A percentile compares a stretch with the other conserved stretches of the same genome.
These are phyloP conservation scores for Sebastolobus altivelis DNA, from an alignment of 2,797 vertebrate species.

Conservation along the genomic window DNA sequence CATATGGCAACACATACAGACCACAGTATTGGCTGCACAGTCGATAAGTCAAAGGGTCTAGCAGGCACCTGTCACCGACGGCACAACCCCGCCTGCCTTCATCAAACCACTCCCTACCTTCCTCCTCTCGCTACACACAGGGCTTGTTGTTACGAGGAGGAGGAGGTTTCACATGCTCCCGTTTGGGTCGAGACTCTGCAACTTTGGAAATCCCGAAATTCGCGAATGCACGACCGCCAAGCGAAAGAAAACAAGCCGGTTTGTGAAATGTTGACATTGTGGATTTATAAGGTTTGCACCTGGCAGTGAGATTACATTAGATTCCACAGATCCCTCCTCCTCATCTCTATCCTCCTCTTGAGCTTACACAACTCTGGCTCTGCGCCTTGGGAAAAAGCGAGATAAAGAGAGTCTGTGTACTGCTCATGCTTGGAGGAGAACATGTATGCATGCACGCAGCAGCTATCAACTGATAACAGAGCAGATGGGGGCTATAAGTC, in stretches of 20 bases:
- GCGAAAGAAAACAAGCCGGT: not conserved
- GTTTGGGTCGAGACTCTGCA: not conserved
- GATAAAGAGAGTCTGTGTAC: conserved; percentile 69
- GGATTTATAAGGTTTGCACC: conserved; percentile 26
- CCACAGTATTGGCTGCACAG: conserved; percentile 36
- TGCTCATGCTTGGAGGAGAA: conserved; percentile 47
- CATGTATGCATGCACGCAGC: conserved; percentile 33
- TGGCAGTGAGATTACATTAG: conserved; percentile 41
- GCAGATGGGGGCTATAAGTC: conserved; percentile 48
- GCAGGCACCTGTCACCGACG: conserved; percentile 50
- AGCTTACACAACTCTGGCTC: conserved; percentile 58
- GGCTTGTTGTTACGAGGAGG: not conserved
- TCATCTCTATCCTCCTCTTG: conserved; percentile 23
- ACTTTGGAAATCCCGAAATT: conserved; percentile 1
- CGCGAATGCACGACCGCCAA: not conserved
- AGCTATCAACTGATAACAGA: conserved; percentile 62
- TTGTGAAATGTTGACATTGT: conserved; percentile 1
- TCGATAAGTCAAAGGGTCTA: conserved; percentile 51
- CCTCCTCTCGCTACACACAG: conserved; percentile 1
- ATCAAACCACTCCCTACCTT: conserved; percentile 17
- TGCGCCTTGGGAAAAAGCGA: conserved; percentile 20
- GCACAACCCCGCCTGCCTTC: conserved; percentile 20
- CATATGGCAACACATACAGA: conserved; percentile 45
- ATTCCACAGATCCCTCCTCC: conserved; percentile 25
- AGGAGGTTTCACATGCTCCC: not conserved